phyloP scores from a whole-genome alignment of 92 coral and sea anemone genomes.

The Epizoanthus rinbou region DNA sequence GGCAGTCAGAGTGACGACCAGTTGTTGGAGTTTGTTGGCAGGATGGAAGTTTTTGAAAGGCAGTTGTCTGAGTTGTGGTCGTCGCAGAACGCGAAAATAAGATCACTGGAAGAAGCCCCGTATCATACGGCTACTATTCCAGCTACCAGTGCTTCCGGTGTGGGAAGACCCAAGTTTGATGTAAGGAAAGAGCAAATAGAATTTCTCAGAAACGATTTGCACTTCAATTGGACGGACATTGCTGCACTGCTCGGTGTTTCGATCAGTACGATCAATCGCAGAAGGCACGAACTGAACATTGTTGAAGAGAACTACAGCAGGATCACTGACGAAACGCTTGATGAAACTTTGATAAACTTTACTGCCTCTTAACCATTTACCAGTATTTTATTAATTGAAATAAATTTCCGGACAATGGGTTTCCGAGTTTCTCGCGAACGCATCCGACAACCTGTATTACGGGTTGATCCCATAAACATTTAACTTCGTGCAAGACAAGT shows the following conservation, averaged over 20 bases:
- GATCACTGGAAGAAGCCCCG: background rate
- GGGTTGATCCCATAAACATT: background rate
- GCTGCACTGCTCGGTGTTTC: conserved; percentile 26
- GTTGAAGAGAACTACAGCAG: no score
- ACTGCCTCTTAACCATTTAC: background rate
- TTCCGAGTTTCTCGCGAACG: conserved; percentile 5
- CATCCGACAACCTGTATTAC: background rate
- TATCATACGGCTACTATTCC: background rate
- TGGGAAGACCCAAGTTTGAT: background rate
- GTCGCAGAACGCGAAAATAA: background rate
- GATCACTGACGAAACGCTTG: no score
- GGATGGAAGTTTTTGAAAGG: background rate
- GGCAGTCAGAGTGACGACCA: background rate
- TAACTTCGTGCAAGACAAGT: conserved; percentile 16
- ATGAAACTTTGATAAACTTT: no score
- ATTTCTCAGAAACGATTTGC: conserved; percentile 10
- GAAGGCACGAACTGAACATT: conserved; percentile 4
- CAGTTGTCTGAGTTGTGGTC: conserved; percentile 7
- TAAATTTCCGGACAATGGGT: background rate
- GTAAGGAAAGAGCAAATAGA: background rate
- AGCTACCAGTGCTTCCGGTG: no score
- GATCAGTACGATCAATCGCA: background rate
- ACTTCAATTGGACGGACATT: conserved; percentile 31
- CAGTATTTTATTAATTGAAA: background rate
- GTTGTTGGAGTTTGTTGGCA: background rate